Base-by-base conservation (phyloP, 2,888 invertebrate genomes). In the Mythimna pallens region DNA sequence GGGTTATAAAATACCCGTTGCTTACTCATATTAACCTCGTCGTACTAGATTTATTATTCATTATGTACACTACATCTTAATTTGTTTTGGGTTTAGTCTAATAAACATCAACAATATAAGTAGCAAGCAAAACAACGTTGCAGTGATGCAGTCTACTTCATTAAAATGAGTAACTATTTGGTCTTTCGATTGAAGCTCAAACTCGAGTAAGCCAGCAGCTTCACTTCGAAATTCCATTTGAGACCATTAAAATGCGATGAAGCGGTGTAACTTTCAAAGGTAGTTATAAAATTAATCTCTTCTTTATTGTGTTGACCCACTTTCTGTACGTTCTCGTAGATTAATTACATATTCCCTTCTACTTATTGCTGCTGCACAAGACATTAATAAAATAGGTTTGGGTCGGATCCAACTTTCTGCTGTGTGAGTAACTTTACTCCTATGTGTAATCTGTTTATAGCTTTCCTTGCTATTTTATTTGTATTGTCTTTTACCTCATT, bases 271-370 rank as follows among this genome's bases (percentile, higher is more conserved):
- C 73, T 84, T 78, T 76, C 68, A 80, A 85, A 87, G 77, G 82
- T 83, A 86, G 85, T 86, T 87, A 87, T 85, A 83, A 83, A 84
- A 86, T 89, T 88, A 89, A 91, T 91, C 84, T 90, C 79, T 86
- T 86, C 88, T 90, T 91, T 90, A 91, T 90, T 87, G 88, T 84
- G 84, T 84, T 90, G 92, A 88, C 93, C 93, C 81, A 92, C 83
- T 91, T 93, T 87, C 83, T 78, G 86, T 86, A 67, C 70, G 75
- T 65, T 89, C 85, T 85, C 82, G 81, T 87, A 89, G 87, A 92
- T 91, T 92, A 92, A 92, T 93, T 89, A 90, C 86, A 85, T 90
- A 91, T 91, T 91, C 89, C 87, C 86, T 89, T 83, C 92, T 89
- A 91, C 88, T 89, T 90, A 90, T 86, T 85, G 85, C 87, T 77